Evolutionary conservation across 2,888 invertebrate species (phyloP), one percentile per base, ranked within the genome.

Genomic region (Lasioglossum zephyrum): DNA sequence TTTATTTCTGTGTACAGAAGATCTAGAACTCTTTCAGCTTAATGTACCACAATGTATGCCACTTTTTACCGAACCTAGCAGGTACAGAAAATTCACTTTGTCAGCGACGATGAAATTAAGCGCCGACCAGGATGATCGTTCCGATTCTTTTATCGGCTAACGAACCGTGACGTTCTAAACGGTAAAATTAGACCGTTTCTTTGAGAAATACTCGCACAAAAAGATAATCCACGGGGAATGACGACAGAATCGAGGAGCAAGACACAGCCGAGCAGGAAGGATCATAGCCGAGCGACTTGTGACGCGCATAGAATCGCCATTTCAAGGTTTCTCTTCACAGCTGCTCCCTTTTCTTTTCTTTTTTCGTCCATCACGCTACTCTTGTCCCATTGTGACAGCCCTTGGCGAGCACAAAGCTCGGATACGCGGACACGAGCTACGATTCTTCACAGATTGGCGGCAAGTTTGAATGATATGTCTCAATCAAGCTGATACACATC

Each of bases 301-400:
- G 90, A 92, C 88, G 89, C 87, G 89, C 88, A 90, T 86, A 86
- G 87, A 92, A 92, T 92, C 89, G 92, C 91, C 91, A 91, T 93
- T 93, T 91, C 91, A 92, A 90, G 91, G 86, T 86, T 86, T 39
- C 88, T 84, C 86, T 78, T 86, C 89, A 78, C 82, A 90, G 85
- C 79, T 81, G 82, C 85, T 77, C 90, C 87, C 88, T 92, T 85
- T 85, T 81, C 82, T 80, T 69, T 36, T 39, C 22, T 36, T 13
- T 49, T 31, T 63, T 63, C 60, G 60, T 63, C 60, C 77, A 11
- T 82, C 82, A 36, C 53, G 77, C 82, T 84, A 86, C 87, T 88
- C 84, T 63, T 49, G 53, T 76, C 73, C 77, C 86, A 88, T 88
- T 89, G 88, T 91, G 84, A 77, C 86, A 78, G 76, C 77, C 73